phyloP scores from a whole-genome alignment of 2,888 invertebrate species.

The Liodrosophila aerea region DNA sequence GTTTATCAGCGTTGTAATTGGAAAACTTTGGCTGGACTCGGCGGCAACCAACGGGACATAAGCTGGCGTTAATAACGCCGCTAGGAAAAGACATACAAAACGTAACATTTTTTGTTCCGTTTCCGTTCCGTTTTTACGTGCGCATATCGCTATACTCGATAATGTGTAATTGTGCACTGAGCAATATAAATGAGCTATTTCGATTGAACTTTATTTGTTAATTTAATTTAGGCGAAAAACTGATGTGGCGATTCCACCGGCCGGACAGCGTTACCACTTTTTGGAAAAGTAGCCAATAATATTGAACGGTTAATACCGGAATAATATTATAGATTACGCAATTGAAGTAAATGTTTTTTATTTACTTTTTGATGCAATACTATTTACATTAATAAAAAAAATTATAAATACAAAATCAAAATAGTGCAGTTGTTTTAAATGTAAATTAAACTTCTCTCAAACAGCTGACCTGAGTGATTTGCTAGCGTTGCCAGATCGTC shows the following conservation, averaged over 20 bases:
- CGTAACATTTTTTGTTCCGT: constrained; percentile 50
- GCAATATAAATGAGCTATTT: constrained; percentile 6
- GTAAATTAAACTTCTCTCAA: too few relatives aligned
- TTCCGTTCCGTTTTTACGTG: constrained; percentile 8
- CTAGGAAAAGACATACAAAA: constrained; percentile 42
- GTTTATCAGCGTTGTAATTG: constrained; percentile 93
- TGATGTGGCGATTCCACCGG: constrained; percentile 79
- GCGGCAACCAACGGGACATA: constrained; percentile 12
- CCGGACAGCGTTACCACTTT: constrained; percentile 40
- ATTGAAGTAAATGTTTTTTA: too few relatives aligned
- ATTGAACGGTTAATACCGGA: too few relatives aligned
- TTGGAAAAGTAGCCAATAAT: too few relatives aligned
- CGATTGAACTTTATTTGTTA: constrained; percentile 32
- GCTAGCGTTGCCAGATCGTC: constrained; percentile 5
- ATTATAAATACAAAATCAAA: too few relatives aligned
- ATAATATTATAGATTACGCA: too few relatives aligned
- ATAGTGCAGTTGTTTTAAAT: too few relatives aligned
- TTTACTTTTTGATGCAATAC: too few relatives aligned
- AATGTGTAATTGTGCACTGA: neutral
- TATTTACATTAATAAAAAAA: too few relatives aligned
- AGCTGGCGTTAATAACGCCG: constrained; percentile 19
- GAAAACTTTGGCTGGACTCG: constrained; percentile 84
- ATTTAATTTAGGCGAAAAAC: constrained; percentile 70
- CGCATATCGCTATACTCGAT: constrained; percentile 6
- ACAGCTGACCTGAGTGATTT: too few relatives aligned